Conservation (phyloP, 2,113 vertebrate species). For the Synchiropus splendidus region DNA sequence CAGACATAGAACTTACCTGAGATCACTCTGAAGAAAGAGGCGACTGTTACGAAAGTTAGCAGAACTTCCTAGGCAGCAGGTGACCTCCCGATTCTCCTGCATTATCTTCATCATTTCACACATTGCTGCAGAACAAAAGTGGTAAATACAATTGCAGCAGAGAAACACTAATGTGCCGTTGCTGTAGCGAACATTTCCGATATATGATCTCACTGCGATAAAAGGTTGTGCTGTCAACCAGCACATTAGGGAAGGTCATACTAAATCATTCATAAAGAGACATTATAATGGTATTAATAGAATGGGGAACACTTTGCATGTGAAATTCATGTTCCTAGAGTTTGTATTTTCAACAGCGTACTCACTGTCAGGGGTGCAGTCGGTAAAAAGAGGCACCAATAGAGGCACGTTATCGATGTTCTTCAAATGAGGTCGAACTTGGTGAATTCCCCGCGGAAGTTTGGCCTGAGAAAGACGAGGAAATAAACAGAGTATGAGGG, state of each 20-base stretch:
- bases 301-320: not conserved
- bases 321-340: too few relatives aligned
- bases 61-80: constrained; percentile 92
- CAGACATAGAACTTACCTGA: constrained; percentile 71
- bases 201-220: too few relatives aligned
- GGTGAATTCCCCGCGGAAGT: constrained; percentile 93
- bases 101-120: constrained; percentile 99
- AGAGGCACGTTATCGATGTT: constrained; percentile 98
- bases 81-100: constrained; percentile 95
- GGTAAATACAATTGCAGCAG: not conserved
- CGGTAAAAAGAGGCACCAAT: constrained; percentile 94
- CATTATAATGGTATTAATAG: too few relatives aligned
- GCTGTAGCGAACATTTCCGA: too few relatives aligned
- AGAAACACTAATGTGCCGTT: too few relatives aligned
- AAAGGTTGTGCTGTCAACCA: too few relatives aligned
- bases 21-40: constrained; percentile 89
- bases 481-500: too few relatives aligned
- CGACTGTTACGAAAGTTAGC: constrained; percentile 91
- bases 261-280: too few relatives aligned
- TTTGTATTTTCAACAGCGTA: not conserved
- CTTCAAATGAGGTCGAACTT: constrained; percentile 94
- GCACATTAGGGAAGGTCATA: too few relatives aligned
- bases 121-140: constrained; percentile 73
- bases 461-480: constrained; percentile 74
- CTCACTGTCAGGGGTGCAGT: constrained; percentile 97